A percentile compares a stretch with the other conserved stretches of the same genome.
phyloP scores from a whole-genome alignment of 2,888 invertebrate species.

The Conops quadrifasciatus region DNA sequence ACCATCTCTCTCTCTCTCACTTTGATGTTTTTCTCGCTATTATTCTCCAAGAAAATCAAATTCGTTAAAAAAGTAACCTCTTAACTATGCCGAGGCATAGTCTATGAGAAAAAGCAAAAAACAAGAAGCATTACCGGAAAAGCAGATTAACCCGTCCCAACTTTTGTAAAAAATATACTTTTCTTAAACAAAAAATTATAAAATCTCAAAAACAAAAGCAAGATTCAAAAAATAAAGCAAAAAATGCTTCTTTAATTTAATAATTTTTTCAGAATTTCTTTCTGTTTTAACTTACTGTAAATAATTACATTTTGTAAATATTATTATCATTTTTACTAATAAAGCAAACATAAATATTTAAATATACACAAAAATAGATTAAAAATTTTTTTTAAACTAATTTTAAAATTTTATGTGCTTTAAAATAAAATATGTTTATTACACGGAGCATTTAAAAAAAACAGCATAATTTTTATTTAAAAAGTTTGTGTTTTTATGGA shows the following conservation, averaged over 20 bases:
- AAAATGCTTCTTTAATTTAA: conserved; percentile 34
- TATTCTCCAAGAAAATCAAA: conserved; percentile 26
- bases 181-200: conserved; percentile 37
- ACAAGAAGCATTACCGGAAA: conserved; percentile 62
- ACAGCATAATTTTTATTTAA: background rate
- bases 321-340: conserved; percentile 26
- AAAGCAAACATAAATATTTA: conserved; percentile 36
- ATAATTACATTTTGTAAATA: conserved; percentile 63
- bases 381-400: conserved; percentile 43
- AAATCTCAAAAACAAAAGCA: conserved; percentile 21
- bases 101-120: conserved; percentile 21
- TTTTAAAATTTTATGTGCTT: conserved; percentile 50
- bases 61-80: background rate
- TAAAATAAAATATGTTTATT: conserved; percentile 36
- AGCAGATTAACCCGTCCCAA: conserved; percentile 66
- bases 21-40: conserved; percentile 21
- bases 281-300: conserved; percentile 53
- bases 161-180: conserved; percentile 52
- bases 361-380: conserved; percentile 32
- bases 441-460: background rate
- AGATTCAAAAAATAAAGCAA: conserved; percentile 31
- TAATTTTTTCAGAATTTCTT: conserved; percentile 27
- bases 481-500: conserved; percentile 9
- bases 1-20: conserved; percentile 46
- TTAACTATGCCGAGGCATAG: background rate